Base-by-base conservation (phyloP, 2,888 invertebrate species). In the Linnaemya vulpina region DNA sequence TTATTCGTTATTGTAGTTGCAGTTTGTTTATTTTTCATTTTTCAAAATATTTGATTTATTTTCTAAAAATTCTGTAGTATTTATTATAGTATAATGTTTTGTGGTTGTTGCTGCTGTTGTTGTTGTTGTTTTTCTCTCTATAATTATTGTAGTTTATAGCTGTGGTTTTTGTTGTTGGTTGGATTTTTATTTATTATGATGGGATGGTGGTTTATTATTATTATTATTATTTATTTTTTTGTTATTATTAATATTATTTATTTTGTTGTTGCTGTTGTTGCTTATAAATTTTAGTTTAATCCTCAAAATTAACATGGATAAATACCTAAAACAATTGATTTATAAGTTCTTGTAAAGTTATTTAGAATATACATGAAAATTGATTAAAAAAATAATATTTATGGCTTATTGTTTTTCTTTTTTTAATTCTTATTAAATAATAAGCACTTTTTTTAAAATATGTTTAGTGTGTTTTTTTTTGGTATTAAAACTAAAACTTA, bases 291-390 rank as follows among this genome's bases (percentile, higher is more conserved):
- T 86, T 86, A 84, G 76, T 86, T 76, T 87, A 86, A 87, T 91
- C 92, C 92, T 91, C 91, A 91, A 91, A 92, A 92, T 92, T 92
- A 92, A 92, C 92, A 92, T 87, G 92, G 92, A 90, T 92, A 92
- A 91, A 92, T 92, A 90, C 92, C 92, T 92, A 92, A 88, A 92
- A 92, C 88, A 87, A 88, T 87, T 81, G 81, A 84, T 68, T 65
- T 49, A 73, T 79, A 79, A 58, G 35, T 30, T 55, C 13, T 70
- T 81, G 13, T 60, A 51, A 60, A 60, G 17, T 60, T 20, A 35
- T 60, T 17, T 17, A 38, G 35, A 55, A 73, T 53, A 55, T 71
- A 43, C 8, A 43, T 62, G 62, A 60, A 40, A 67, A 63, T 22
- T 62, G 55, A 58, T 49, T n/a, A n/a, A 25, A 73, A 55, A 46